Evolutionary conservation across 2,888 invertebrate genomes (phyloP).

Genomic region (Diarsia brunnea): DNA sequence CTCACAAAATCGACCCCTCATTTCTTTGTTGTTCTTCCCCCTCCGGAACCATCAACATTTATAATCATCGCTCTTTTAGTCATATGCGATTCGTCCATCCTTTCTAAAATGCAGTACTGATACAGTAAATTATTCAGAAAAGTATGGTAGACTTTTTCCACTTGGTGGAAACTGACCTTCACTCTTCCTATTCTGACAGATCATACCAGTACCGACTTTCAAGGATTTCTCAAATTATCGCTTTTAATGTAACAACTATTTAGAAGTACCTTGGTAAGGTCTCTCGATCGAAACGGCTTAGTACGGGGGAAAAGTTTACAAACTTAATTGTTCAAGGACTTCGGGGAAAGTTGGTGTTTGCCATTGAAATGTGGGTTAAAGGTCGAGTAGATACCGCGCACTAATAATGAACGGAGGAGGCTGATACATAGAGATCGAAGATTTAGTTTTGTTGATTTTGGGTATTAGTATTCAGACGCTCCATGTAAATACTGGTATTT

Average conservation of each 20-base stretch:
- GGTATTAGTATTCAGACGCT: background rate
- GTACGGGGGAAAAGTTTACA: slow-evolving; percentile 36
- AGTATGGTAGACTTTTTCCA: background rate
- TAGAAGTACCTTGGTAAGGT: slow-evolving; percentile 9
- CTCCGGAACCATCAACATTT: no score
- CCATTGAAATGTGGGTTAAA: slow-evolving; percentile 57
- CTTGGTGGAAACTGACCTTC: background rate
- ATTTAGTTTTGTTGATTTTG: background rate
- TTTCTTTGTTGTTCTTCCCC: no score
- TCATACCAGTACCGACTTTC: background rate
- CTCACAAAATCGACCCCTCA: no score
- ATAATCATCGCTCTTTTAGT: no score
- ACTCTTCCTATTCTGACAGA: background rate
- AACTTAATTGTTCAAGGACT: slow-evolving; percentile 59
- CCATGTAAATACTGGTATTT: background rate
- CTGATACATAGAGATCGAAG: background rate
- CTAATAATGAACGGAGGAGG: slow-evolving; percentile 12
- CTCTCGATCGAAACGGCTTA: slow-evolving; percentile 15
- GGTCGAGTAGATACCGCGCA: slow-evolving; percentile 32
- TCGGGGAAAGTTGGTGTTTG: slow-evolving; percentile 43
- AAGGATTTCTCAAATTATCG: background rate
- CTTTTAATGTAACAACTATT: background rate
- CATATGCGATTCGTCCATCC: no score
- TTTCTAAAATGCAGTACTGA: background rate
- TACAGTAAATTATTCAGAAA: background rate